Percentiles rank a stretch among this genome's conserved stretches.
Evolutionary conservation across 2,797 vertebrate species (phyloP).

Genomic region (Pitangus sulphuratus): DNA sequence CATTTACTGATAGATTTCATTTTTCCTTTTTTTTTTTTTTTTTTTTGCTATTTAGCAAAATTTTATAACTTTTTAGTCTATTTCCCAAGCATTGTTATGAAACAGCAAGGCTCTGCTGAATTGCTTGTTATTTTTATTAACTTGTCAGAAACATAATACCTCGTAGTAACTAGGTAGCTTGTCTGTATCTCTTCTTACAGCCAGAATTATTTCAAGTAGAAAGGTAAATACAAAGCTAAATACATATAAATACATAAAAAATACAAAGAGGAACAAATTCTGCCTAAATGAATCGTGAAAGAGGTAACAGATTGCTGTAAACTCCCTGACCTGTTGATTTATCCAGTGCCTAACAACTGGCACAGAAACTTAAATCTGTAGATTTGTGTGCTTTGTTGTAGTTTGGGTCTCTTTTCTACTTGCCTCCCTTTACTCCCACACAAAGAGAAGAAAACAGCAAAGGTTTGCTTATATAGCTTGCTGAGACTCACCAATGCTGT

Average conservation of each 20-base stretch:
- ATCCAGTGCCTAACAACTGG: not conserved
- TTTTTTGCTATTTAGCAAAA: not conserved
- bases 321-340: not conserved
- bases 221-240: not conserved
- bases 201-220: not conserved
- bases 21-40: not conserved
- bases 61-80: not conserved
- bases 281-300: not conserved
- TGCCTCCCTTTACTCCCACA: not conserved
- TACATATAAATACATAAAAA: too few species aligned
- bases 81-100: not conserved
- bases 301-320: not conserved
- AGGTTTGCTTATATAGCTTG: not conserved
- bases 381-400: not conserved
- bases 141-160: not conserved
- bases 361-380: not conserved
- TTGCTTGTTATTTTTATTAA: not conserved
- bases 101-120: not conserved
- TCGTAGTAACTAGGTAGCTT: not conserved
- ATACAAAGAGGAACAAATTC: slow-evolving; percentile 4
- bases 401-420: not conserved
- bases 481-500: not conserved
- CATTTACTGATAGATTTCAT: not conserved
- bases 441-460: not conserved
- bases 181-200: not conserved